phyloP scores from a whole-genome alignment of 2,888 invertebrate genomes.

The Heliconius erato region DNA sequence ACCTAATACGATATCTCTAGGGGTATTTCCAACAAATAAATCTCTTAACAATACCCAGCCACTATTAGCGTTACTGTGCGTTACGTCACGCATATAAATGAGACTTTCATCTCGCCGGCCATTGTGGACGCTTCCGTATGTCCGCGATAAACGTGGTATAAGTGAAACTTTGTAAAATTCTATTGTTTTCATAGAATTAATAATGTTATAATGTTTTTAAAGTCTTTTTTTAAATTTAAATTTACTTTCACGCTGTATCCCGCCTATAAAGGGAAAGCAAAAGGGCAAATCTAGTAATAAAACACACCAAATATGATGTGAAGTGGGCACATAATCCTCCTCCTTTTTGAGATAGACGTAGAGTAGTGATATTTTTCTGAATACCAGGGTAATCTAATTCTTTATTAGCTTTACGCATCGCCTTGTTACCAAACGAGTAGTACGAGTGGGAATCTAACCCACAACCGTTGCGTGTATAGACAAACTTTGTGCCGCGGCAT shows the following conservation, averaged over 20 bases:
- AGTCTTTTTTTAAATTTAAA: neutral
- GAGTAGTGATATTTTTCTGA: too few relatives aligned
- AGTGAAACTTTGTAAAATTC: conserved; percentile 42
- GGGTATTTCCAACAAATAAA: conserved; percentile 48
- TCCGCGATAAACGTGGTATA: conserved; percentile 48
- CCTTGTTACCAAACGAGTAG: too few relatives aligned
- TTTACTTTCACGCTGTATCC: neutral
- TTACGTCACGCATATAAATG: conserved; percentile 79
- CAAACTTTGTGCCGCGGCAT: too few relatives aligned
- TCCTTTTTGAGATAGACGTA: too few relatives aligned
- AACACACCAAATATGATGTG: neutral
- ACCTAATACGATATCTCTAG: conserved; percentile 41
- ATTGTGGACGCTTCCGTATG: conserved; percentile 81
- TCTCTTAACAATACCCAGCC: conserved; percentile 54
- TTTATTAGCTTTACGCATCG: too few relatives aligned
- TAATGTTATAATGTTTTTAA: neutral
- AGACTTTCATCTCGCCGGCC: conserved; percentile 81
- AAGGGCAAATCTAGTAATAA: neutral
- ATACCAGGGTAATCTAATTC: too few relatives aligned
- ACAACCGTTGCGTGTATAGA: too few relatives aligned
- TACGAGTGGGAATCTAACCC: too few relatives aligned
- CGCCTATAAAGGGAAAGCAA: neutral
- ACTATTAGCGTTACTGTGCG: conserved; percentile 49
- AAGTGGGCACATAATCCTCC: too few relatives aligned
- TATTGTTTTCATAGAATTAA: neutral